Evolutionary conservation across 2,888 invertebrate species (phyloP).

Genomic region (Leptinotarsa juncta): DNA sequence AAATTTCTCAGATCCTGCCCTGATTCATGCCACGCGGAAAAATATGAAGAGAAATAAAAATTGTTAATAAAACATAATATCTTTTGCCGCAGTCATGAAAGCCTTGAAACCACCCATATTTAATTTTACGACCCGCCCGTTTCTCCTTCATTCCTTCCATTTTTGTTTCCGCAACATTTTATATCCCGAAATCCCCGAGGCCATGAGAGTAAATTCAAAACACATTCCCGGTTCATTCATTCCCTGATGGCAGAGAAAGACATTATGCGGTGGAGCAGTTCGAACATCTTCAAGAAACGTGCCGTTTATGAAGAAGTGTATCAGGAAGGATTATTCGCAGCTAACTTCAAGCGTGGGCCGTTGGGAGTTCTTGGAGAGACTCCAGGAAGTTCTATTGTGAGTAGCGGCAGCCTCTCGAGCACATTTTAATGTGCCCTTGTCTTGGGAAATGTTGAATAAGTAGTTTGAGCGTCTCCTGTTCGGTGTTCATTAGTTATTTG

Average conservation of each 20-base stretch:
- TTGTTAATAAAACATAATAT: conserved; percentile 3
- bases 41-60: neutral
- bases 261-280: conserved; percentile 29
- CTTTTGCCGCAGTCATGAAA: conserved; percentile 1
- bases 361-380: conserved; percentile 17
- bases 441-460: neutral
- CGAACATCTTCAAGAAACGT: conserved; percentile 22
- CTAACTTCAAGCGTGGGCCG: conserved; percentile 16
- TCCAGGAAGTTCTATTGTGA: conserved; percentile 17
- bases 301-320: conserved; percentile 14
- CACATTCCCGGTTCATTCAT: conserved; percentile 36
- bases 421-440: conserved; percentile 18
- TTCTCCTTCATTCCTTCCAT: neutral
- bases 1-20: no score
- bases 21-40: no score
- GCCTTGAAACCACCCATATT: conserved; percentile 12
- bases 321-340: conserved; percentile 19
- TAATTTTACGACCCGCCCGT: neutral
- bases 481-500: conserved; percentile 10
- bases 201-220: conserved; percentile 34
- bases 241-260: conserved; percentile 26
- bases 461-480: conserved; percentile 12
- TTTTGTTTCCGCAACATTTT: conserved; percentile 20
- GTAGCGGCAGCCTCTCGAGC: conserved; percentile 3
- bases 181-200: conserved; percentile 29